phyloP scores from a whole-genome alignment of 2,797 vertebrate species.

The Buceros bicornis region DNA sequence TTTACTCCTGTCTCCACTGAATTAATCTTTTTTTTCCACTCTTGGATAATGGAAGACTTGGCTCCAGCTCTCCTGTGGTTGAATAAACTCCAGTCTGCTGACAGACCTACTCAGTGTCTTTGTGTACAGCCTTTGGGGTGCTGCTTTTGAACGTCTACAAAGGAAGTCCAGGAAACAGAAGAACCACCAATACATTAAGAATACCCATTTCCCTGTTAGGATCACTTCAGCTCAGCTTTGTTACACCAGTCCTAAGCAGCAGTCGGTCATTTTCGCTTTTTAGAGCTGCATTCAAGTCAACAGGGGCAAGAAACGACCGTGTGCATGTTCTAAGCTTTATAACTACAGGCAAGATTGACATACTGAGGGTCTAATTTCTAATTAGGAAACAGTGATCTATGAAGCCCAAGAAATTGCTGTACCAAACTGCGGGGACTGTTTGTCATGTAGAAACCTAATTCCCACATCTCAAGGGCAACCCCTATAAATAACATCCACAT shows the following conservation, averaged over 20 bases:
- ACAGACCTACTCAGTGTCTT: rapidly evolving
- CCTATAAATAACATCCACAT: not conserved
- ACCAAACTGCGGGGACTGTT: not conserved
- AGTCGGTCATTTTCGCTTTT: not conserved
- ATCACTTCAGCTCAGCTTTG: not conserved
- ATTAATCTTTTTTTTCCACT: no score
- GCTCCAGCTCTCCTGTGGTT: not conserved
- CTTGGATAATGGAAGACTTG: not conserved
- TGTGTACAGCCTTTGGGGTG: rapidly evolving
- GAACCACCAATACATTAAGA: not conserved
- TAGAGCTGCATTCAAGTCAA: not conserved
- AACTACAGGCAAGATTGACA: not conserved
- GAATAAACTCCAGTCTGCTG: not conserved
- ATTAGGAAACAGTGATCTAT: not conserved
- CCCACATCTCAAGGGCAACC: not conserved
- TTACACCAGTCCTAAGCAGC: not conserved
- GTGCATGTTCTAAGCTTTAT: not conserved
- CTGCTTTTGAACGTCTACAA: not conserved
- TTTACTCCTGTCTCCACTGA: not conserved
- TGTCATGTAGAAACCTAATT: not conserved
- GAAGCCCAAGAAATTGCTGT: not conserved
- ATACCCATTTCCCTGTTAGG: not conserved
- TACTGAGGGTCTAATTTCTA: not conserved
- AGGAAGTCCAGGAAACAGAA: not conserved
- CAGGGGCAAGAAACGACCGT: not conserved